Conservation (phyloP, 2,888 invertebrate genomes). For the Thera obeliscata region DNA sequence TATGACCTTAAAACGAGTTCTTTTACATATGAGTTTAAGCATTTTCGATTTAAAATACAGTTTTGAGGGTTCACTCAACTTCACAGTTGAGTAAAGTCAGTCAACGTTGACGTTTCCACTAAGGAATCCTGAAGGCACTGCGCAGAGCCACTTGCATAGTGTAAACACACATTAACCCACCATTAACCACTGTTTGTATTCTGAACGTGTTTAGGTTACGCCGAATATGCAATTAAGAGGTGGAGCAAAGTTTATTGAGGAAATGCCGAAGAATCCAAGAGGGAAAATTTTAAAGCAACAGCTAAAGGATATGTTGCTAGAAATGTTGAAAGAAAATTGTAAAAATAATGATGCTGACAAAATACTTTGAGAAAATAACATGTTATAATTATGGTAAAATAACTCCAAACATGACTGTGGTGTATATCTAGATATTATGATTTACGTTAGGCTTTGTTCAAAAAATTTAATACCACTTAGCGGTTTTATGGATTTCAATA, state of each 20-base stretch:
- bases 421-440: too few species aligned
- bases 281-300: conserved; percentile 88
- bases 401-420: not conserved
- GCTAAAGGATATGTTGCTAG: conserved; percentile 76
- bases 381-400: not conserved
- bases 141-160: conserved; percentile 39
- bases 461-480: too few species aligned
- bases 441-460: too few species aligned
- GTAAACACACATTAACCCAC: conserved; percentile 39
- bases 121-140: conserved; percentile 26
- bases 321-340: conserved; percentile 55
- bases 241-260: conserved; percentile 87
- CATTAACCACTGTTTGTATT: conserved; percentile 29
- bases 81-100: too few species aligned
- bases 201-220: conserved; percentile 65
- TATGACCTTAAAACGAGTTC: too few species aligned
- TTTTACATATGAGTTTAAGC: too few species aligned
- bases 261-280: conserved; percentile 87
- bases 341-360: not conserved
- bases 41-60: too few species aligned
- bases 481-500: too few species aligned
- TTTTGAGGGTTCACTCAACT: too few species aligned
- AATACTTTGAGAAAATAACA: not conserved
- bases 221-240: conserved; percentile 87
- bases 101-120: conserved; percentile 18